A percentile compares a stretch with the other conserved stretches of the same genome.
These are phyloP conservation scores for Seira ritae DNA, from an alignment of 2,888 invertebrate genomes.

Conservation along the genomic window DNA sequence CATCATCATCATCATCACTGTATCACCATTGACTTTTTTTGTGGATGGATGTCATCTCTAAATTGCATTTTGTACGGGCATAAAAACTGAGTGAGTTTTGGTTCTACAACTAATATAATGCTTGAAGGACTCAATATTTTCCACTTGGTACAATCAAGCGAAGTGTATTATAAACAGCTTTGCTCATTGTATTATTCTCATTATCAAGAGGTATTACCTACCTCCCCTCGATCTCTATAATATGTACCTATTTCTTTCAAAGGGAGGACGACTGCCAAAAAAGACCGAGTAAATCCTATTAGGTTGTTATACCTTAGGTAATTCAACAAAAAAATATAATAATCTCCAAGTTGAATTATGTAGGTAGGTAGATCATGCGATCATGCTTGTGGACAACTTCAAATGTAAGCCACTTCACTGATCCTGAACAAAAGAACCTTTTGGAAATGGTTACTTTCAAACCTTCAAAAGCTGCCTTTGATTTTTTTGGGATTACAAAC, in stretches of 20 bases:
- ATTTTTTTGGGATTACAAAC: too few species aligned
- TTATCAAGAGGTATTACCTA: conserved; percentile 29
- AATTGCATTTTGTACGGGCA: conserved; percentile 32
- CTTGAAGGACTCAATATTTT: conserved; percentile 60
- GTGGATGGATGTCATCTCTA: conserved; percentile 30
- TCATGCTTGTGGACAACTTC: too few species aligned
- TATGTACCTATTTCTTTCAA: neutral
- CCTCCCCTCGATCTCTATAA: conserved; percentile 1
- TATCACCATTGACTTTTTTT: conserved; percentile 6
- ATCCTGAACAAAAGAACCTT: too few species aligned
- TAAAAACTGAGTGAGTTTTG: too few species aligned
- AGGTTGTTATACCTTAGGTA: neutral
- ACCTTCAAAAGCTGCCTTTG: too few species aligned
- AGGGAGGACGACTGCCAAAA: neutral
- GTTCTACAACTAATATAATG: conserved; percentile 21
- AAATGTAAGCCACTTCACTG: too few species aligned
- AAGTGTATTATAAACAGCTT: conserved; percentile 65
- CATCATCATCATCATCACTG: conserved; percentile 41
- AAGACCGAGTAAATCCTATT: neutral
- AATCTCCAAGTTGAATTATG: too few species aligned
- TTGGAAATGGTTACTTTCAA: too few species aligned
- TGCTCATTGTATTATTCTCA: conserved; percentile 41
- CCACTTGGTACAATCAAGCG: conserved; percentile 36
- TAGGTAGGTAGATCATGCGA: too few species aligned
- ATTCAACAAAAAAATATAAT: too few species aligned